A percentile compares a stretch with the other conserved stretches of the same genome.
phyloP scores from a whole-genome alignment of 2,888 invertebrate genomes.

The Cryptophagus acutangulus region DNA sequence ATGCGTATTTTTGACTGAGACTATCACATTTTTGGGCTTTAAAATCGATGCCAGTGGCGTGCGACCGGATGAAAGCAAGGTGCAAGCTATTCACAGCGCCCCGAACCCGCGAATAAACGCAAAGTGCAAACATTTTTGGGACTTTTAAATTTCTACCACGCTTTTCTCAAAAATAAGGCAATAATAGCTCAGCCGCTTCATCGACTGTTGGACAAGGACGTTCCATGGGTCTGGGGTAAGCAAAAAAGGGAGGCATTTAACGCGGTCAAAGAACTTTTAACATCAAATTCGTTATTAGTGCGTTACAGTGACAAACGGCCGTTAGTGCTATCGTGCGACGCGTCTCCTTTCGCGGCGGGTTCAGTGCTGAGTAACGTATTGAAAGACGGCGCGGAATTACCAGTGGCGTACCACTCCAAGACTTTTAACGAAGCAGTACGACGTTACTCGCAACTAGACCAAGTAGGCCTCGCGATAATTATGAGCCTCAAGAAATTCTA shows the following conservation, averaged over 20 bases:
- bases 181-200: conserved; percentile 2
- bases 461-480: conserved; percentile 5
- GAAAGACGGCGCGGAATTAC: neutral
- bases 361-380: conserved; percentile 1
- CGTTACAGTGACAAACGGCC: neutral
- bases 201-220: conserved; percentile 5
- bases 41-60: conserved; percentile 6
- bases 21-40: conserved; percentile 9
- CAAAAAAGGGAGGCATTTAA: conserved; percentile 1
- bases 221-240: neutral
- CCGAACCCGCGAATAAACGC: conserved; percentile 3
- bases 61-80: conserved; percentile 5
- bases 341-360: neutral
- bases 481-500: conserved; percentile 5
- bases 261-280: conserved; percentile 2
- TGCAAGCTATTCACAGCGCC: conserved; percentile 2
- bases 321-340: conserved; percentile 1
- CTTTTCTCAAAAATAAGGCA: conserved; percentile 4
- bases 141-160: conserved; percentile 8
- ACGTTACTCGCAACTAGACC: neutral
- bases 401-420: neutral
- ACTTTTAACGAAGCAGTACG: neutral
- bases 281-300: conserved; percentile 1
- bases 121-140: conserved; percentile 8
- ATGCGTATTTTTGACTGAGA: neutral